phyloP scores from a whole-genome alignment of 2,113 vertebrate species.

The Corythaixoides concolor region DNA sequence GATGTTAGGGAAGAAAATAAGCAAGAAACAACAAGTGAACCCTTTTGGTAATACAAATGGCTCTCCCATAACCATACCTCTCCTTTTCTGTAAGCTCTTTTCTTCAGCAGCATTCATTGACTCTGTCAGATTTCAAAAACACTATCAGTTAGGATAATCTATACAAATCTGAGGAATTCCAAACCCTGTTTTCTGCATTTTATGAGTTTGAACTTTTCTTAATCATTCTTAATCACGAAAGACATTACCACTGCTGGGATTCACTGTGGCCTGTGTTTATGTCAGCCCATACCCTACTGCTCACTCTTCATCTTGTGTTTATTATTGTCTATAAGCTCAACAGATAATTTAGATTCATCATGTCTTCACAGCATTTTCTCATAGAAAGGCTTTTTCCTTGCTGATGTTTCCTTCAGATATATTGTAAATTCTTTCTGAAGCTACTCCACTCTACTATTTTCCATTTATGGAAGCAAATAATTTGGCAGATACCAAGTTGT shows the following conservation, averaged over 20 bases:
- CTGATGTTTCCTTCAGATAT: not conserved
- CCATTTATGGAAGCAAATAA: not conserved
- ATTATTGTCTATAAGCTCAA: not conserved
- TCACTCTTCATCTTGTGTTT: not conserved
- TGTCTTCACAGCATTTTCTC: not conserved
- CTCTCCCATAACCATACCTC: not conserved
- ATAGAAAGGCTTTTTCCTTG: not conserved
- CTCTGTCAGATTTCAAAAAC: not conserved
- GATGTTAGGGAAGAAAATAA: not conserved
- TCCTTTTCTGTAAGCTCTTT: not conserved
- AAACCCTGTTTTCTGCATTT: not conserved
- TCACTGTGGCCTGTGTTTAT: rapidly evolving
- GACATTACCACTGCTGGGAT: not conserved
- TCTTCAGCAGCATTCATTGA: not conserved
- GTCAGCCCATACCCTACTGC: not conserved
- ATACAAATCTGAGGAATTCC: not conserved
- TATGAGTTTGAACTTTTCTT: not conserved
- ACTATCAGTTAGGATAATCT: not conserved
- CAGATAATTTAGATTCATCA: not conserved
- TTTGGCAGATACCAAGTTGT: not conserved
- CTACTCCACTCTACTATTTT: not conserved
- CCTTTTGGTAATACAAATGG: not conserved
- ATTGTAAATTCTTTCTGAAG: not conserved
- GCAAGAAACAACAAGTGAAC: not conserved
- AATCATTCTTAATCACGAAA: not conserved